Conservation (phyloP, 1,140 invertebrate species). For the Temnothorax longispinosus region DNA sequence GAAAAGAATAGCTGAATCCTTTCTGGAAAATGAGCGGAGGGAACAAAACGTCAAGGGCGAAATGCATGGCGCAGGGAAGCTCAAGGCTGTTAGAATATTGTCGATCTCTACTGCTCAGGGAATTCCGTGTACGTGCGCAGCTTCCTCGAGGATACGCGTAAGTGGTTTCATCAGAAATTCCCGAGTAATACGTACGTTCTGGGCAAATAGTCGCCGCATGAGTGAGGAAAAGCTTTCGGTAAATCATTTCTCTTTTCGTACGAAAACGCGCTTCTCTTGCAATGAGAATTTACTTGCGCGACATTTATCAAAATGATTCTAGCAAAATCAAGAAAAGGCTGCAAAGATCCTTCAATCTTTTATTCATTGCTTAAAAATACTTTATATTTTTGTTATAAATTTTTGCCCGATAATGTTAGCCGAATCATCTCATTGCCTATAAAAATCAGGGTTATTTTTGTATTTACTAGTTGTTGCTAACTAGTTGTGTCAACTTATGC, state of each 20-base stretch:
- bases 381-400: background rate
- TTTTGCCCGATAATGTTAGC: background rate
- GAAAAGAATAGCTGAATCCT: slow-evolving; percentile 17
- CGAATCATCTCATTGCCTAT: background rate
- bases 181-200: background rate
- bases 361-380: background rate
- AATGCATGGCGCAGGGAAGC: slow-evolving; percentile 21
- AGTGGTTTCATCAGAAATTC: slow-evolving; percentile 14
- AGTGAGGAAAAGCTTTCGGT: background rate
- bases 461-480: background rate
- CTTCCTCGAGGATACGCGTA: background rate
- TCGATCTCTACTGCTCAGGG: background rate
- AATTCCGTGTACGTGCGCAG: slow-evolving; percentile 10
- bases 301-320: background rate
- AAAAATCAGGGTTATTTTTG: background rate
- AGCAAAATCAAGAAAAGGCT: background rate
- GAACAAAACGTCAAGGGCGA: slow-evolving; percentile 3
- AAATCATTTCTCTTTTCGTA: background rate
- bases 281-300: background rate
- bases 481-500: background rate
- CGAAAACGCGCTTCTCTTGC: background rate
- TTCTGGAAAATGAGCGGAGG: slow-evolving; percentile 17
- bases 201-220: background rate
- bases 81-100: slow-evolving; percentile 51
- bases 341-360: background rate